Evolutionary conservation across 1,140 invertebrate species (phyloP).

Genomic region (Aphidius gifuensis): DNA sequence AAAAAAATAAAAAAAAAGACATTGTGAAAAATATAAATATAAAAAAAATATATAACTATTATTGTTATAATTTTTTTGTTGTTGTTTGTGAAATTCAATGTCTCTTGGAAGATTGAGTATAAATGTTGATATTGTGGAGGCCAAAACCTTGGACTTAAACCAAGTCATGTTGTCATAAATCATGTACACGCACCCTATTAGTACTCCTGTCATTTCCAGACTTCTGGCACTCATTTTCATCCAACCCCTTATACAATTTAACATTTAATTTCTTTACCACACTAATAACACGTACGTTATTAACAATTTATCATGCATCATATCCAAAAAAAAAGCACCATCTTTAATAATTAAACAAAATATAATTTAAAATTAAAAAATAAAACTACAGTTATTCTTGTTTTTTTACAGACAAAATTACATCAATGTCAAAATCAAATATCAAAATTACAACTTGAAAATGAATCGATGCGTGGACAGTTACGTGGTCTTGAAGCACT

Average conservation of each 20-base stretch:
- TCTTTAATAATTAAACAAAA: background rate
- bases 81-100: too few relatives aligned
- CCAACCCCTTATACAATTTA: conserved; percentile 35
- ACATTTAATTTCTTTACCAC: conserved; percentile 39
- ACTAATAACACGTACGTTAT: conserved; percentile 38
- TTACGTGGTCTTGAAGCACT: conserved; percentile 60
- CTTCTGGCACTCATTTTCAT: conserved; percentile 25
- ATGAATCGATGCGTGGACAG: conserved; percentile 68
- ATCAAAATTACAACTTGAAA: conserved; percentile 69
- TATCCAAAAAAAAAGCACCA: background rate
- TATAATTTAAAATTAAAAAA: background rate
- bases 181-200: conserved; percentile 48
- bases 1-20: background rate
- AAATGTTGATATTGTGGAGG: background rate
- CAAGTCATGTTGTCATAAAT: conserved; percentile 38
- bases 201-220: conserved; percentile 41
- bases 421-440: conserved; percentile 72
- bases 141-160: conserved; percentile 16
- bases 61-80: background rate
- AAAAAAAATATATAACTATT: background rate
- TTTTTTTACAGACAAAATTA: conserved; percentile 61
- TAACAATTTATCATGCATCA: conserved; percentile 19
- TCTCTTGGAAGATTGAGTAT: background rate
- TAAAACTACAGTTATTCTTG: background rate
- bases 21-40: background rate